These are phyloP conservation scores for Hipposideros larvatus DNA, from an alignment of 2,797 vertebrate species.

Conservation along the genomic window DNA sequence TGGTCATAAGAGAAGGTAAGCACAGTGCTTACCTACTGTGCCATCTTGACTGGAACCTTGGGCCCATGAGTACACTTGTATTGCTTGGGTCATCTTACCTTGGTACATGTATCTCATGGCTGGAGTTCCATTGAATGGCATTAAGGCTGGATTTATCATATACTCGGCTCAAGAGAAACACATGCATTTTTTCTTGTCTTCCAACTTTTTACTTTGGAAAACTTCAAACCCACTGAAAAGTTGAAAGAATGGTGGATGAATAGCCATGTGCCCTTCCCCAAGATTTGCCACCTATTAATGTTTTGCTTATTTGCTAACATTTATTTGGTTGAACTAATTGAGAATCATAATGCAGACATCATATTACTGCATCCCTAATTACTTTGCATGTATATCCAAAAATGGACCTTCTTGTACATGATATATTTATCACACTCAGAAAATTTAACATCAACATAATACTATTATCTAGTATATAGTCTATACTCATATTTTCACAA, in stretches of 20 bases:
- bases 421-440: background rate
- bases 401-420: background rate
- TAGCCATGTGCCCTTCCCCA: background rate
- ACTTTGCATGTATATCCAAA: background rate
- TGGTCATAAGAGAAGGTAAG: too few species aligned
- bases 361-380: background rate
- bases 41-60: too few species aligned
- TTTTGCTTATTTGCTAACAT: conserved; percentile 40
- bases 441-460: background rate
- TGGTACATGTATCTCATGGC: background rate
- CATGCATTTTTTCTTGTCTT: background rate
- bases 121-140: background rate
- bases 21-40: too few species aligned
- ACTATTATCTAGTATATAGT: background rate
- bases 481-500: background rate
- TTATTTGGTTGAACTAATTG: conserved; percentile 15
- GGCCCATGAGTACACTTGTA: background rate
- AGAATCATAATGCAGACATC: background rate
- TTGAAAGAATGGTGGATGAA: background rate
- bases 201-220: conserved; percentile 10
- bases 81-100: background rate
- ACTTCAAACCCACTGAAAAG: background rate
- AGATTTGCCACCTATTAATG: background rate
- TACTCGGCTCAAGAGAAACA: background rate
- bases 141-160: background rate